Evolutionary conservation across 2,888 invertebrate genomes (phyloP), one percentile per base, ranked within the genome.

Genomic region (Strigamia maritima): DNA sequence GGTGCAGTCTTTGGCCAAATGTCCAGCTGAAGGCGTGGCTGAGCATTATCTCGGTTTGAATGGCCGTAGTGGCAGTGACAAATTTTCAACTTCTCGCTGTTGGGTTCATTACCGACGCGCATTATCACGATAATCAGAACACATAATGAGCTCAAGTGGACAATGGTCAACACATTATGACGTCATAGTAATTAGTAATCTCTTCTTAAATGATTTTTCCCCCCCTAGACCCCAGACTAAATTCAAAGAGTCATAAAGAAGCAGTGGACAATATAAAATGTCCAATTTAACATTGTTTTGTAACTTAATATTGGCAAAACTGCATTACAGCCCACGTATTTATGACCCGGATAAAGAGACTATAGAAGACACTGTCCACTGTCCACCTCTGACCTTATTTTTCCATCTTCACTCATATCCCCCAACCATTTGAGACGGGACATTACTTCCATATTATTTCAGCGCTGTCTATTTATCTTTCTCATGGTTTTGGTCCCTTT

Each of bases 51-150:
- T 65, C 22, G 24, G 60, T 24, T 6, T 24, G 22, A 65, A 65
- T 65, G 60, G 19, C 60, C 60, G 19, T 24, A 22, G 22, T 65
- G 60, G 60, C 60, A 65, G 60, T 65, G 60, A 65, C 60, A 65
- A 65, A 65, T 65, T 65, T 65, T 65, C 19, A 65, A 65, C 22
- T 24, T 65, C 60, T 65, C 60, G 60, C 60, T 65, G 14, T 65
- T 24, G 24, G 22, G 60, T 65, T 65, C 60, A 24, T 24, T 65
- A n/a, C 19, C 22, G 19, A 65, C 22, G 22, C 19, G 60, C 24
- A 65, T 65, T 65, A 65, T 65, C 60, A 65, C 22, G 60, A 65
- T 65, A 65, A 65, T 65, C 60, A 65, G 12, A 22, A 65, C 60
- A 24, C 60, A 65, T 65, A 65, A 65, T 65, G 60, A 65, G 24